A percentile compares a stretch with the other conserved stretches of the same genome.
Evolutionary conservation across 2,888 invertebrate genomes (phyloP).

Genomic region (Nemotelus nigrinus): DNA sequence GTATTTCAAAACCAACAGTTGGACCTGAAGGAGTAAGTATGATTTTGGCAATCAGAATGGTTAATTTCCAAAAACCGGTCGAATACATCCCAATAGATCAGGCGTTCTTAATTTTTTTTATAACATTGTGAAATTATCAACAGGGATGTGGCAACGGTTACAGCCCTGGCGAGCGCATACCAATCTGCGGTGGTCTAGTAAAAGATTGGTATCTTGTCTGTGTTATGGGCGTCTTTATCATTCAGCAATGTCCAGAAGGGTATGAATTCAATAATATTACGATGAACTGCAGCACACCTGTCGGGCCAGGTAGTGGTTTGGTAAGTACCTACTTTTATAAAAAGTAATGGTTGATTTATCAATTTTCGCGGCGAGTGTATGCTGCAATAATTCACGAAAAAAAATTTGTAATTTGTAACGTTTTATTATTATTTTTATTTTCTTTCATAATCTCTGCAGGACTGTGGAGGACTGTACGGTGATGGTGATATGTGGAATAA

Average conservation of each 20-base stretch:
- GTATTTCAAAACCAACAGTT: not conserved
- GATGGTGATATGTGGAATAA: not conserved
- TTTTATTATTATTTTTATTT: not conserved
- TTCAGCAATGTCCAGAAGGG: not conserved
- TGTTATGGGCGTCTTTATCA: slow-evolving; percentile 18
- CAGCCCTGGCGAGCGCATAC: not conserved
- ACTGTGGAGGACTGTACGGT: not conserved
- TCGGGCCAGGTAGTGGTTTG: not conserved
- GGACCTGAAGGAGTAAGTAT: slow-evolving; percentile 19
- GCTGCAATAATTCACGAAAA: not conserved
- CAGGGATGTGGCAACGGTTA: slow-evolving; percentile 6
- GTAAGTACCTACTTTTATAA: not conserved
- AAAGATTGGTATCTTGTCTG: slow-evolving; percentile 8
- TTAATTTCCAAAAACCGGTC: not conserved
- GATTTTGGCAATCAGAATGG: not conserved
- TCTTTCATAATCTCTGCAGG: not conserved
- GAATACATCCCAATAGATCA: not conserved
- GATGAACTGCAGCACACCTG: not conserved
- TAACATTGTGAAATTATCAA: not conserved
- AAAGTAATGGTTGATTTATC: not conserved
- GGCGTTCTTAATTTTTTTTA: not conserved
- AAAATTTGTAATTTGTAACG: not conserved
- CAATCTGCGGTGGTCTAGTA: too few relatives aligned
- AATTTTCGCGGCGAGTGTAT: not conserved
- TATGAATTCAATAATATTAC: not conserved